Base-by-base conservation (phyloP, 2,888 invertebrate genomes). In the Scaptomyza parva region DNA sequence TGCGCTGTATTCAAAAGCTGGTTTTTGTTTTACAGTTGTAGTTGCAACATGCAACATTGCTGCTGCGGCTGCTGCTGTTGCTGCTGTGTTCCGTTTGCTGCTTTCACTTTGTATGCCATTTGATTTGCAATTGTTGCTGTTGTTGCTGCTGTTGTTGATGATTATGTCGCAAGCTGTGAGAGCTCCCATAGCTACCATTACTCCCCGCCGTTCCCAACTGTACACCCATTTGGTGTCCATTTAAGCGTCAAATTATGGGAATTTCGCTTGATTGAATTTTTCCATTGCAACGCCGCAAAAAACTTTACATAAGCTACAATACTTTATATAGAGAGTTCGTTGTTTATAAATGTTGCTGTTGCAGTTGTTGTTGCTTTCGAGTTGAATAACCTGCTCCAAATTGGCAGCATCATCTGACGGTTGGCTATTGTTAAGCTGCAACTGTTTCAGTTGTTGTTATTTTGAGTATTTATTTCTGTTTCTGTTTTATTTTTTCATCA, bases 231-330 rank as follows among this genome's bases (percentile, higher is more conserved):
- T 55, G 75, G 71, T 87, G 88, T 85, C 87, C 84, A 87, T 69
- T 85, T 85, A 85, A 87, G 87, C 84, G 84, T 86, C 84, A 88
- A 86, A 86, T 88, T 86, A 86, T 86, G 88, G 88, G 86, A 86
- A 86, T 88, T 86, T 86, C 86, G 88, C 86, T 86, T 86, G 88
- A 88, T 86, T 86, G 88, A 81, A 85, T 88, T 76, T 86, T 69
- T 59, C 57, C 57, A 63, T 60, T 66, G 61, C 73, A 70, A 44
- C 69, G 50, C 59, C 41, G 9, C 37, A 37, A 51, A 37, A 51
- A 45, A 50, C 71, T 87, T 79, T 85, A 88, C 86, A 81, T 86
- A 78, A 81, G 78, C 73, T 12, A 18, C 55, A 22, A 33, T 18
- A 45, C 47, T 51, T 14, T 58, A 40, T 55, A 64, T 52, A 48